Base-by-base conservation (phyloP, 2,888 invertebrate species). In the Aleiodes testaceus region DNA sequence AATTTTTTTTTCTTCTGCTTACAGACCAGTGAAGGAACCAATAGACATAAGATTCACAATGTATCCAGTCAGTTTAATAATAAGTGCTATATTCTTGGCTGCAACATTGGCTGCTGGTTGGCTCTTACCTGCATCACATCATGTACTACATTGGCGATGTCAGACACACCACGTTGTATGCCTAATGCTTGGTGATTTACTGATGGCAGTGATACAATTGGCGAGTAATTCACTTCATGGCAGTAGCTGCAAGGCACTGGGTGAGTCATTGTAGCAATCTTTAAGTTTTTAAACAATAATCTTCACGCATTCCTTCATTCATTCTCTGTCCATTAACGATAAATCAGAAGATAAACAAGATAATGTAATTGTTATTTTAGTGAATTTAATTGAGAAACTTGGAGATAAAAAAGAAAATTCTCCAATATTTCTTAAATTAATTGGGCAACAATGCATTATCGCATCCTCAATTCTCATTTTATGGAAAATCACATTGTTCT, bases 101-200 rank as follows among this genome's bases (percentile, higher is more conserved):
- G 93, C 94, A 16, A 96, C 95, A 66, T 88, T 96, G 82, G 93
- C 92, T 55, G 93, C 95, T 11, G 93, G 95, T 16, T 93, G 93
- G 82, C 89, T 95, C 79, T 90, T 95, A 85, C 95, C 95, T 66
- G 93, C 94, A 77, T 93, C 94, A 80, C 93, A 94, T 88, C 95
- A 95, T 89, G 94, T 94, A 76, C 90, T 96, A 80, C 96, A 96
- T 88, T 95, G 95, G 94, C 91, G 94, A 82, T 95, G 95, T 86
- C 95, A 96, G 89, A 95, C 95, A 78, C 93, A 94, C 88, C 95
- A 96, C 88, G 94, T 96, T 78, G 92, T 92, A 74, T 94, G 95
- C 84, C 91, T 96, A 77, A 91, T 95, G 87, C 89, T 95, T 82
- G 95, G 94, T 74, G 94, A 95, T 88, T 90, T 94, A 77, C 89